These are phyloP conservation scores for Drosophila macrothrix DNA, from an alignment of 2,888 invertebrate species.

Conservation along the genomic window DNA sequence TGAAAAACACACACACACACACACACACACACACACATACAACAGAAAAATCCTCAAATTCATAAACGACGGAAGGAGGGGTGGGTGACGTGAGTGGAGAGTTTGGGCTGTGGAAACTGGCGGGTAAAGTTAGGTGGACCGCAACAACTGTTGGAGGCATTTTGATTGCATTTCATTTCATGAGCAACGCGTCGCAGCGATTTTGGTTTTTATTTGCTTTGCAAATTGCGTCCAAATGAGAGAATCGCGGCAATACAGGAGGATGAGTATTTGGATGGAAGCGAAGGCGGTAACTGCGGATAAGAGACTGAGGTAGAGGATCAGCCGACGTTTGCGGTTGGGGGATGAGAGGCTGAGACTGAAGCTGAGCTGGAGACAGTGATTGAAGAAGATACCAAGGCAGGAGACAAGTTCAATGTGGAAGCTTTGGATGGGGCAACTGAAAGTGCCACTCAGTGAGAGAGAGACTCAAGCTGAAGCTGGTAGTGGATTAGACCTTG, in stretches of 20 bases:
- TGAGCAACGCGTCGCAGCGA: constrained; percentile 36
- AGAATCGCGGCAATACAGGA: constrained; percentile 2
- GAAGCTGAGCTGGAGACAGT: constrained; percentile 3
- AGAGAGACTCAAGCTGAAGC: neutral
- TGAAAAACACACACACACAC: constrained; percentile 55
- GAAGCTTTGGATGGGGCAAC: constrained; percentile 2
- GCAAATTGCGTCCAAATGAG: constrained; percentile 64
- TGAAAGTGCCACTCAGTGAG: neutral
- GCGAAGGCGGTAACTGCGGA: neutral
- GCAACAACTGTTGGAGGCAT: constrained; percentile 44
- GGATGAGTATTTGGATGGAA: neutral
- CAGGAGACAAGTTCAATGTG: neutral
- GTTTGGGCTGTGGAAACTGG: neutral
- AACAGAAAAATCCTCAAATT: constrained; percentile 40
- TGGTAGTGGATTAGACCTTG: constrained; percentile 23
- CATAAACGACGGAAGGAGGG: neutral
- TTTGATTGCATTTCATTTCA: constrained; percentile 77
- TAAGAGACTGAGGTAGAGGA: neutral
- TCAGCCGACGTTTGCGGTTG: neutral
- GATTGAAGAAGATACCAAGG: neutral
- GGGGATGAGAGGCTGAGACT: neutral
- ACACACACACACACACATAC: constrained; percentile 38
- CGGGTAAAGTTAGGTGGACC: constrained; percentile 9
- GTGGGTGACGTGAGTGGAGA: neutral
- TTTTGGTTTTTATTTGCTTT: constrained; percentile 73